Evolutionary conservation across 2,888 invertebrate species (phyloP).

Genomic region (Helleia helle): DNA sequence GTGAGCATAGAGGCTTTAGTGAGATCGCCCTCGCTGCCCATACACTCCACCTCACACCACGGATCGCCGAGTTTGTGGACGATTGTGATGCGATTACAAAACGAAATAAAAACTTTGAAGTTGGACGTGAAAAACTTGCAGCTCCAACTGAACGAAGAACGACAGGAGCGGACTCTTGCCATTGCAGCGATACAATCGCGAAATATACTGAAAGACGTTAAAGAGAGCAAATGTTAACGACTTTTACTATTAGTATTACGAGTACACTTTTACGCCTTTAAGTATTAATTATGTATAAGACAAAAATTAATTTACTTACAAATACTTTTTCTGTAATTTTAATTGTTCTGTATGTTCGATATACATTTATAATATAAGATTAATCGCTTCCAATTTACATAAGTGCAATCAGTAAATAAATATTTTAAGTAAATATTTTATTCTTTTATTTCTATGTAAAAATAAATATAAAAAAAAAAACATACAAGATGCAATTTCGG

Average conservation of each 20-base stretch:
- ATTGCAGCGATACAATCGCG: slow-evolving; percentile 55
- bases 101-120: slow-evolving; percentile 80
- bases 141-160: slow-evolving; percentile 79
- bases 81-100: slow-evolving; percentile 83
- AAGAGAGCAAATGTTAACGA: slow-evolving; percentile 62
- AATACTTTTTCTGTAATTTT: too few relatives aligned
- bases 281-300: neutral
- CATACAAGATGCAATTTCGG: too few relatives aligned
- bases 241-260: neutral
- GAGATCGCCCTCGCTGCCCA: slow-evolving; percentile 62
- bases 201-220: slow-evolving; percentile 55
- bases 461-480: too few relatives aligned
- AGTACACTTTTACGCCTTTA: neutral
- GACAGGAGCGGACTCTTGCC: slow-evolving; percentile 66
- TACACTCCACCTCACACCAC: slow-evolving; percentile 46
- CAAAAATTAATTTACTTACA: too few relatives aligned
- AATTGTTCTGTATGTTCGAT: too few relatives aligned
- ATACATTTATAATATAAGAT: too few relatives aligned
- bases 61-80: slow-evolving; percentile 80
- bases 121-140: slow-evolving; percentile 73
- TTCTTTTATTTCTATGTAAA: too few relatives aligned
- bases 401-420: too few relatives aligned
- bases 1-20: slow-evolving; percentile 54
- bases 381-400: too few relatives aligned
- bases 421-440: too few relatives aligned